phyloP scores from a whole-genome alignment of 1,140 invertebrate species.

The Drosophila kikkawai region DNA sequence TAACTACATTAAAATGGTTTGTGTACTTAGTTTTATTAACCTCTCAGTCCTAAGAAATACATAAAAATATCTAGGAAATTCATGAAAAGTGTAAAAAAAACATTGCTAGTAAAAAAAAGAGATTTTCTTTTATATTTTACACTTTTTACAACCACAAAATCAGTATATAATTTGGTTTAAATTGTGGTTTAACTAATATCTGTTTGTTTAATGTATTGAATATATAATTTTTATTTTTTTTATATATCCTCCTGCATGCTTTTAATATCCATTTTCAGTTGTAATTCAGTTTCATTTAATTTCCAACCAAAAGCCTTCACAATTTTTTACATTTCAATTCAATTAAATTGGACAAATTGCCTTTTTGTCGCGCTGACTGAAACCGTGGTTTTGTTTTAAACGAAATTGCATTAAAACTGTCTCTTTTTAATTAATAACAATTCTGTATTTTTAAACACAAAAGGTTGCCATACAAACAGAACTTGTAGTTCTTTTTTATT shows the following conservation, averaged over 20 bases:
- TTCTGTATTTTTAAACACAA: neutral
- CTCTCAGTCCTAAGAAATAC: neutral
- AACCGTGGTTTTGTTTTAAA: neutral
- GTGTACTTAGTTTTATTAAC: neutral
- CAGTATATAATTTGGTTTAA: neutral
- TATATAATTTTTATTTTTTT: neutral
- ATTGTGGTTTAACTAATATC: neutral
- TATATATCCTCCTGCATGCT: too few relatives aligned
- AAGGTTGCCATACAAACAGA: neutral
- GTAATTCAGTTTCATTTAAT: neutral
- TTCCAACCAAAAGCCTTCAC: neutral
- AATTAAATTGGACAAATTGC: conserved; percentile 18
- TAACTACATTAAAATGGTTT: neutral
- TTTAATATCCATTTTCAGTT: neutral
- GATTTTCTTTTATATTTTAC: neutral
- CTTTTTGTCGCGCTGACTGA: neutral
- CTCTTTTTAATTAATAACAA: conserved; percentile 12
- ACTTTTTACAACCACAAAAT: neutral
- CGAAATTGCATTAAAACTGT: conserved; percentile 6
- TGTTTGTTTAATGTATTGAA: neutral
- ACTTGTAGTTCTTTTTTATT: neutral
- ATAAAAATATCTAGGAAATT: neutral
- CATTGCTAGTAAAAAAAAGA: neutral
- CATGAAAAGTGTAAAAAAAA: neutral
- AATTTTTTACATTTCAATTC: conserved; percentile 10